Conservation (phyloP, 2,888 invertebrate genomes). For the Frankliniella fusca region DNA sequence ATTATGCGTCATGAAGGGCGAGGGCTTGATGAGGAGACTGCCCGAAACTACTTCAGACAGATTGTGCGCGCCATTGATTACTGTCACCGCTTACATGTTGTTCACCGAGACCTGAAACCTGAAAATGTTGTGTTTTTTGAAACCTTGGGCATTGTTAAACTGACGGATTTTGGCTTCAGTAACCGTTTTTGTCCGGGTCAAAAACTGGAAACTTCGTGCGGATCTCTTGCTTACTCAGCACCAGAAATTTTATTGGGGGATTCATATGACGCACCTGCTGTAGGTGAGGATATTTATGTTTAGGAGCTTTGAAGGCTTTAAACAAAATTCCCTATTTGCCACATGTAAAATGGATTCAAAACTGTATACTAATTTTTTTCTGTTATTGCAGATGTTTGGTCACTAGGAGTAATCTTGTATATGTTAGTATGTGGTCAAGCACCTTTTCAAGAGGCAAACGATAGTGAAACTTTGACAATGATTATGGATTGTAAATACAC, state of each 20-base stretch:
- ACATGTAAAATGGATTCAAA: not conserved
- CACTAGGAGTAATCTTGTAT: slow-evolving; percentile 94
- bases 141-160: slow-evolving; percentile 91
- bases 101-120: slow-evolving; percentile 93
- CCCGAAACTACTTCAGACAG: slow-evolving; percentile 91
- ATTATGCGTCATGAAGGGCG: slow-evolving; percentile 94
- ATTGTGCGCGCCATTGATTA: slow-evolving; percentile 97
- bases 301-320: not conserved
- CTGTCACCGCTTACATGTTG: slow-evolving; percentile 88
- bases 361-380: slow-evolving; percentile 31
- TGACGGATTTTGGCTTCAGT: slow-evolving; percentile 98
- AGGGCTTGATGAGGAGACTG: slow-evolving; percentile 58
- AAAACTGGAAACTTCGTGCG: slow-evolving; percentile 96
- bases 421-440: slow-evolving; percentile 97
- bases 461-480: slow-evolving; percentile 98
- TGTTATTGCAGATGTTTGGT: slow-evolving; percentile 82
- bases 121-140: slow-evolving; percentile 99
- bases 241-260: slow-evolving; percentile 98
- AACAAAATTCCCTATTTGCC: not conserved
- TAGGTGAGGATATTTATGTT: slow-evolving; percentile 60
- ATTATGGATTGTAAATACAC: slow-evolving; percentile 99
- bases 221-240: slow-evolving; percentile 97
- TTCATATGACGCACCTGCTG: slow-evolving; percentile 97
- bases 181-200: slow-evolving; percentile 95
- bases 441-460: slow-evolving; percentile 98